These are phyloP conservation scores for Xanthostigma xanthostigma DNA, from an alignment of 2,888 invertebrate species.

Conservation along the genomic window DNA sequence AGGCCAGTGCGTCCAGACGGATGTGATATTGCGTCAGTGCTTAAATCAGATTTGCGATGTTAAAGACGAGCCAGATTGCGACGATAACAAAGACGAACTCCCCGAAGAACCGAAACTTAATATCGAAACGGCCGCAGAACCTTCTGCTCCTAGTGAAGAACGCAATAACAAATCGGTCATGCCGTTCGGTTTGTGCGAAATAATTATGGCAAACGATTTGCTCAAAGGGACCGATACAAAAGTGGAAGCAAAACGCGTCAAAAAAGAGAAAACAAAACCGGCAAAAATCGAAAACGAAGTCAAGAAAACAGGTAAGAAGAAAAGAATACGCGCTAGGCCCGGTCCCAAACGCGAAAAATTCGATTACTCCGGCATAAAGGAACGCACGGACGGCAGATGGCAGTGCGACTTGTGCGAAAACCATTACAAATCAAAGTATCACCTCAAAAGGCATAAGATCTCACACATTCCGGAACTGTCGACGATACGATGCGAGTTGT, in stretches of 20 bases:
- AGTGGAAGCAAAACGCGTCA: too few species aligned
- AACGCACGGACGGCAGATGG: background rate
- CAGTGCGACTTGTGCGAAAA: background rate
- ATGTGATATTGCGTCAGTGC: background rate
- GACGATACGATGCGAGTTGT: background rate
- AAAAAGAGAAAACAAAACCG: background rate
- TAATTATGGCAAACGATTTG: too few species aligned
- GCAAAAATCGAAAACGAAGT: background rate
- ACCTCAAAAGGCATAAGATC: background rate
- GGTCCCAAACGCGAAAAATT: too few species aligned
- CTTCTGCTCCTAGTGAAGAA: too few species aligned
- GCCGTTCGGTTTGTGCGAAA: too few species aligned
- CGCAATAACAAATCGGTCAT: too few species aligned
- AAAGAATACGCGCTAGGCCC: too few species aligned
- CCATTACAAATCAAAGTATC: constrained; percentile 3
- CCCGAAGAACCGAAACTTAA: too few species aligned
- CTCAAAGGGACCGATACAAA: too few species aligned
- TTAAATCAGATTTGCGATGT: background rate
- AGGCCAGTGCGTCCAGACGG: background rate
- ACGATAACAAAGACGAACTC: too few species aligned
- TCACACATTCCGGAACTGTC: background rate
- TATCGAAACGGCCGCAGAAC: too few species aligned
- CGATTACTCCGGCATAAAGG: background rate
- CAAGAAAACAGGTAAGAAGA: too few species aligned
- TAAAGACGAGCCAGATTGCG: background rate